These are phyloP conservation scores for Drosophila multiciliata DNA, from an alignment of 2,888 invertebrate genomes.

Conservation along the genomic window DNA sequence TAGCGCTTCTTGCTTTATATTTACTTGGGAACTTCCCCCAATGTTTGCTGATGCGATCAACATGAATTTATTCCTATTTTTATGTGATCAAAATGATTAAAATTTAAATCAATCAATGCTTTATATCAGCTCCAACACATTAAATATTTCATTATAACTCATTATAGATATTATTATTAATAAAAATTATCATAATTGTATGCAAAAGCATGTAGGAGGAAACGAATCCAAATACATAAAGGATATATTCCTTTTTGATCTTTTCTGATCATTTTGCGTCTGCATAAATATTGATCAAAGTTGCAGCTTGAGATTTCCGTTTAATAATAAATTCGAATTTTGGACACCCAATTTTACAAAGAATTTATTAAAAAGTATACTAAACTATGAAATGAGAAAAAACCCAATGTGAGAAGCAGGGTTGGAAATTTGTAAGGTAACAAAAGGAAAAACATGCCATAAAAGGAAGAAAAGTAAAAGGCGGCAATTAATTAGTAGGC, in stretches of 20 bases:
- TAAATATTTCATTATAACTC: not conserved
- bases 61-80: not conserved
- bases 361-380: not conserved
- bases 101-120: not conserved
- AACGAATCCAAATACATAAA: not conserved
- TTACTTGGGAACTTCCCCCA: conserved; percentile 6
- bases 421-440: conserved; percentile 41
- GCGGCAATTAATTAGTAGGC: conserved; percentile 72
- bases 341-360: not conserved
- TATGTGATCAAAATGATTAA: not conserved
- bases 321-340: not conserved
- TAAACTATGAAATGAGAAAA: not conserved
- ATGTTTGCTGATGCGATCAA: not conserved
- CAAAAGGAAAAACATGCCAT: conserved; percentile 12
- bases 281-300: not conserved
- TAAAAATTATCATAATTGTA: not conserved
- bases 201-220: not conserved
- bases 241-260: not conserved
- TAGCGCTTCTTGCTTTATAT: conserved; percentile 32
- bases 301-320: not conserved
- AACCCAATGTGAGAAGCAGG: conserved; percentile 22
- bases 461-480: conserved; percentile 36
- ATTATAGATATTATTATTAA: not conserved
- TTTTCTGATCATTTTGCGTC: not conserved
- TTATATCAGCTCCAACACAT: not conserved